A percentile compares a stretch with the other conserved stretches of the same genome.
Conservation (phyloP, 92 coral and sea anemone genomes). For the Actinernus sp. region DNA sequence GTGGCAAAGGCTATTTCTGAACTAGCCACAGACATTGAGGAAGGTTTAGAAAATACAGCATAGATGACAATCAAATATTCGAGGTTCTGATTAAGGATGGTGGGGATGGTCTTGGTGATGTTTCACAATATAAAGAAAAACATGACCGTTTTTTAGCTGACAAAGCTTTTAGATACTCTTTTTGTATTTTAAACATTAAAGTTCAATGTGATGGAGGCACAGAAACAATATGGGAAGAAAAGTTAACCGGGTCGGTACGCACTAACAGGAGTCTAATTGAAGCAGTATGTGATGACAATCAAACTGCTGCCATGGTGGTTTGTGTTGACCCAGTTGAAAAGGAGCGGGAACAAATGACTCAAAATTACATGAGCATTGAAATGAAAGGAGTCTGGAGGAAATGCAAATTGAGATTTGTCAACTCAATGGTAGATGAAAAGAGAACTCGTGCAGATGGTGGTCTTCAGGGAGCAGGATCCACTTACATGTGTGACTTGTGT, state of each 20-base stretch:
- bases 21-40: constrained; percentile 2
- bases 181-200: constrained; percentile 7
- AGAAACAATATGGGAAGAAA: neutral
- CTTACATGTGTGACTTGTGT: constrained; percentile 5
- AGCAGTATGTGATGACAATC: constrained; percentile 5
- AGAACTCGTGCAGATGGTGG: constrained; percentile 11
- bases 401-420: neutral
- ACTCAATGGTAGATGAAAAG: constrained; percentile 19
- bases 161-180: constrained; percentile 11
- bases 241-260: constrained; percentile 4
- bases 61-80: too few relatives aligned
- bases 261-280: constrained; percentile 14
- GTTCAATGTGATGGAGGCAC: neutral
- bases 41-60: too few relatives aligned
- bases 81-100: constrained; percentile 34
- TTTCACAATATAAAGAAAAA: constrained; percentile 8
- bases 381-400: neutral
- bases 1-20: neutral
- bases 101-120: constrained; percentile 35
- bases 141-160: constrained; percentile 9
- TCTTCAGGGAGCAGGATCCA: constrained; percentile 3
- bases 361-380: neutral
- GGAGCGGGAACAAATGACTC: neutral
- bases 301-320: neutral
- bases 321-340: neutral